Percentiles rank a stretch among this genome's conserved stretches.
Conservation (phyloP, 2,888 invertebrate species). For the Heliconius erato region DNA sequence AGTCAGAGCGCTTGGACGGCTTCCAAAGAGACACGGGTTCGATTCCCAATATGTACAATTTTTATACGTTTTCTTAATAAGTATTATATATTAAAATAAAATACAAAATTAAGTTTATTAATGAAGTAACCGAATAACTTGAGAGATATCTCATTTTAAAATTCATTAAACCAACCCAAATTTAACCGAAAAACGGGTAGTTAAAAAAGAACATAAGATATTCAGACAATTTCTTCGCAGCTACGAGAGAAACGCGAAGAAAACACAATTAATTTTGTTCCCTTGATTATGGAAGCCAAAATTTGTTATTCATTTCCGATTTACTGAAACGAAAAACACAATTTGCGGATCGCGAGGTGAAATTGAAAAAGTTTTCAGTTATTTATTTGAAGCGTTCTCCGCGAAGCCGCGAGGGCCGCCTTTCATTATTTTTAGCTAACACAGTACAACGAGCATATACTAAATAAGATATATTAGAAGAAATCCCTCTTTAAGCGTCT, state of each 20-base stretch:
- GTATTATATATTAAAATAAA: too few species aligned
- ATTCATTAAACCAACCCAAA: conserved; percentile 30
- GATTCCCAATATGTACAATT: too few species aligned
- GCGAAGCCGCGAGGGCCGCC: conserved; percentile 65
- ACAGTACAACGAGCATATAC: conserved; percentile 58
- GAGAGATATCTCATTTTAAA: conserved; percentile 3
- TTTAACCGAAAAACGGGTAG: conserved; percentile 30
- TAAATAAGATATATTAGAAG: conserved; percentile 34
- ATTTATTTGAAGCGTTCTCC: conserved; percentile 79
- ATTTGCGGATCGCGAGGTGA: conserved; percentile 81
- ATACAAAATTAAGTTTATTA: background rate
- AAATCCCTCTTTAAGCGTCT: conserved; percentile 23
- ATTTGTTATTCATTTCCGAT: conserved; percentile 82
- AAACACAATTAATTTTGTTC: conserved; percentile 73
- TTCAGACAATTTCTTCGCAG: conserved; percentile 48
- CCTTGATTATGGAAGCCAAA: conserved; percentile 74
- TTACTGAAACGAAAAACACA: conserved; percentile 83
- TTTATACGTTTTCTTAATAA: too few species aligned
- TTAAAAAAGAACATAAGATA: conserved; percentile 47
- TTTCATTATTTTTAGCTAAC: conserved; percentile 75
- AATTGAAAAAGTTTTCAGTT: conserved; percentile 85
- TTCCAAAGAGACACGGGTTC: too few species aligned
- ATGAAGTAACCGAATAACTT: background rate
- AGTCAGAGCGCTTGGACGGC: too few species aligned
- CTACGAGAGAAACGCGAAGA: conserved; percentile 51